Percentiles rank a stretch among this genome's conserved stretches.
These are phyloP conservation scores for Apostichopus japonicus DNA, from an alignment of 35 echinoderm and acorn worm species.

Conservation along the genomic window DNA sequence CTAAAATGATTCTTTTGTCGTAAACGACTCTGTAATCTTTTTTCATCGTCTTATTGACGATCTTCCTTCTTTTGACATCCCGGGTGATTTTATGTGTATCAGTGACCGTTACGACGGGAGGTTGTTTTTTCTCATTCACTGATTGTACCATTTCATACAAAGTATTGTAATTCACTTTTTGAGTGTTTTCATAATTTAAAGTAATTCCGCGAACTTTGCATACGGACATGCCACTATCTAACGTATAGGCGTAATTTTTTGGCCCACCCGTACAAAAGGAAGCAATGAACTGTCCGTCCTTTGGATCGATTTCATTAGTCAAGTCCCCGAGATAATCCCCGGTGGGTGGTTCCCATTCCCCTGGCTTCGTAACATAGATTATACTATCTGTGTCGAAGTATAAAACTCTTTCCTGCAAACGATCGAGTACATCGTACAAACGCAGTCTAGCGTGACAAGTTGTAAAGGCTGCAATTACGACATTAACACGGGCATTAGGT, in stretches of 20 bases:
- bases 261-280: constrained; percentile 8
- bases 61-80: too few species aligned
- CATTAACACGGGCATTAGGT: constrained; percentile 29
- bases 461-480: not conserved
- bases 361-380: constrained; percentile 28
- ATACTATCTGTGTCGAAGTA: constrained; percentile 60
- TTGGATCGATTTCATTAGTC: too few species aligned
- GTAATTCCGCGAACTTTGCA: constrained; percentile 20
- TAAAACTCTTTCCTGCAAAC: too few species aligned
- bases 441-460: too few species aligned
- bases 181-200: not conserved
- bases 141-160: too few species aligned
- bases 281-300: too few species aligned
- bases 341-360: constrained; percentile 38
- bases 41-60: too few species aligned
- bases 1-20: too few species aligned
- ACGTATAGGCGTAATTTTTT: not conserved
- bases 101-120: too few species aligned
- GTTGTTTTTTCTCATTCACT: constrained; percentile 1
- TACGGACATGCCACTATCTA: not conserved
- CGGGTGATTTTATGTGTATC: too few species aligned
- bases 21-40: too few species aligned
- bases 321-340: constrained; percentile 53
- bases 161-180: not conserved
- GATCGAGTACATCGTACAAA: too few species aligned